phyloP scores from a whole-genome alignment of 1,140 invertebrate species.

The Psilanteris sp. region DNA sequence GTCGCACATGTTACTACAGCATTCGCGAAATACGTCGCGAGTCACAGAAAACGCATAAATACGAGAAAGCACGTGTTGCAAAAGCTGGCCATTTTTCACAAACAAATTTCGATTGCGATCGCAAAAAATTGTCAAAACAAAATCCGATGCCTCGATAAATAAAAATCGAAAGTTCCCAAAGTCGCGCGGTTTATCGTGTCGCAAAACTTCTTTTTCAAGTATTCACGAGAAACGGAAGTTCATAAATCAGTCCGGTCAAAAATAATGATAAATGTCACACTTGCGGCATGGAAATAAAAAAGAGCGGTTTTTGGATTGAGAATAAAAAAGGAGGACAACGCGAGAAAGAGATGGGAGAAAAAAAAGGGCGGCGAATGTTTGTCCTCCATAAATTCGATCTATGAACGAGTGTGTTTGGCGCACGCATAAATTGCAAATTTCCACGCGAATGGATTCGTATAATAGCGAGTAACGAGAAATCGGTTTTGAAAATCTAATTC shows the following conservation, averaged over 20 bases:
- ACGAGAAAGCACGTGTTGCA: constrained; percentile 4
- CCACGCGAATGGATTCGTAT: constrained; percentile 60
- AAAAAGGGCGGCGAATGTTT: constrained; percentile 31
- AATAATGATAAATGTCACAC: constrained; percentile 48
- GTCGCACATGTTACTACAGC: constrained; percentile 14
- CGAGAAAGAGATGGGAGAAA: not conserved
- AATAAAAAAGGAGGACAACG: not conserved
- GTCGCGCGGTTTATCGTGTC: constrained; percentile 12
- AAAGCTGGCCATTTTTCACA: constrained; percentile 15
- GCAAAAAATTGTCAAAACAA: constrained; percentile 21
- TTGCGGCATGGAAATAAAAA: constrained; percentile 33
- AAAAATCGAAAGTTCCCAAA: constrained; percentile 17
- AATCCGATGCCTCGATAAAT: constrained; percentile 24
- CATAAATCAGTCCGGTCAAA: constrained; percentile 28
- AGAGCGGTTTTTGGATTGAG: not conserved
- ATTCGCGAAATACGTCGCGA: constrained; percentile 11
- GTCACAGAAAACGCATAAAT: constrained; percentile 17
- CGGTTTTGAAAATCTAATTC: constrained; percentile 66
- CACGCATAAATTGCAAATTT: constrained; percentile 64
- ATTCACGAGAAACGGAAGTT: constrained; percentile 25
- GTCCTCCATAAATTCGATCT: constrained; percentile 49
- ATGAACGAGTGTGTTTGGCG: constrained; percentile 50
- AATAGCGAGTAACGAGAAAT: constrained; percentile 65
- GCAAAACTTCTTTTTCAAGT: constrained; percentile 20
- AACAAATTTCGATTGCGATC: constrained; percentile 8